These are phyloP conservation scores for Cercopithecus mona DNA, from an alignment of 2,113 vertebrate genomes.

Conservation along the genomic window DNA sequence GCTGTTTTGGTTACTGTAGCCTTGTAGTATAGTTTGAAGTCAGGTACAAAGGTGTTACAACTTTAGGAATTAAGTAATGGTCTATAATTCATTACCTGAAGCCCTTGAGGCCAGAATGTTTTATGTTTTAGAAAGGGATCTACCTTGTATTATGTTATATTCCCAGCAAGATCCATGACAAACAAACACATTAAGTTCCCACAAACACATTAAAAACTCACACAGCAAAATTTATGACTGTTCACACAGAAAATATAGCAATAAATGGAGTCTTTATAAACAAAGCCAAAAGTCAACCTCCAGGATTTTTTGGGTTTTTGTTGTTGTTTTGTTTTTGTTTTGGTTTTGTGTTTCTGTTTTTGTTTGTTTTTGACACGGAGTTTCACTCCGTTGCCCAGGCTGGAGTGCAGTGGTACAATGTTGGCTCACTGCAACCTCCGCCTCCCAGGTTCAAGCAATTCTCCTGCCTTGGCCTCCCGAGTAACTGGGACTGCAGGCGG, in stretches of 20 bases:
- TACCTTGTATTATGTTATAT: background rate
- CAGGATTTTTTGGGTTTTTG: no score
- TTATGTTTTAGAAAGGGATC: background rate
- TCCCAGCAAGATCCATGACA: background rate
- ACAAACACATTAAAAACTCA: background rate
- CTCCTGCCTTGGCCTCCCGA: no score
- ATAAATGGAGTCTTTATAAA: background rate
- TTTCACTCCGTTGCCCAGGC: no score
- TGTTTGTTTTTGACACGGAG: no score
- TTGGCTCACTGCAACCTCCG: no score
- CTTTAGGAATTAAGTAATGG: background rate
- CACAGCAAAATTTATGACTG: background rate
- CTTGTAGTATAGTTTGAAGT: no score
- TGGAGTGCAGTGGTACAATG: no score
- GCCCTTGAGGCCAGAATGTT: background rate
- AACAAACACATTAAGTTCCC: background rate
- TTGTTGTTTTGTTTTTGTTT: no score
- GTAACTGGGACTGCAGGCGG: no score
- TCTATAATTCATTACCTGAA: background rate
- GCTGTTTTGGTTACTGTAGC: no score
- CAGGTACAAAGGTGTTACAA: background rate
- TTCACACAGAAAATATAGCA: background rate
- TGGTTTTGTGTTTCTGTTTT: no score
- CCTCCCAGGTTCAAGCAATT: no score
- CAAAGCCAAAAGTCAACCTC: background rate